Percentiles rank a stretch among this genome's conserved stretches.
Conservation (phyloP, 2,888 invertebrate genomes). For the Ophion ventricosus region DNA sequence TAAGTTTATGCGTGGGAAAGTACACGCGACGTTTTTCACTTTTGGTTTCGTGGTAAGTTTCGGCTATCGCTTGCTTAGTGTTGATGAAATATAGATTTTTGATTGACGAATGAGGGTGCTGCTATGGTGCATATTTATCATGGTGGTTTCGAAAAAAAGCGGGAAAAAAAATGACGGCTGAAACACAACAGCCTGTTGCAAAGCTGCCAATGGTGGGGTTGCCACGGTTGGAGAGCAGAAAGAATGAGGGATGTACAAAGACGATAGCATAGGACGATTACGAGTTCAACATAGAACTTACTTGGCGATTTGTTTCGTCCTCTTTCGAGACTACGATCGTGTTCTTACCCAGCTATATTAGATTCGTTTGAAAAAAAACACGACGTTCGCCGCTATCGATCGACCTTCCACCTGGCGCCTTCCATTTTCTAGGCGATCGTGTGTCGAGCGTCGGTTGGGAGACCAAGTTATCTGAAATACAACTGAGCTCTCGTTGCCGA, state of each 20-base stretch:
- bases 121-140: too few relatives aligned
- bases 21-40: too few relatives aligned
- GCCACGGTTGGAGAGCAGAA: not conserved
- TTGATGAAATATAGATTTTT: too few relatives aligned
- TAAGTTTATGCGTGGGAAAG: too few relatives aligned
- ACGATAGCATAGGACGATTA: not conserved
- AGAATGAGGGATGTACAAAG: not conserved
- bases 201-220: not conserved
- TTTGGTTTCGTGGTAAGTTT: too few relatives aligned
- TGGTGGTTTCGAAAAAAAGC: too few relatives aligned
- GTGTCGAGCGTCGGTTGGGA: not conserved
- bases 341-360: constrained; percentile 69
- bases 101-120: too few relatives aligned
- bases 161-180: too few relatives aligned
- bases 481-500: not conserved
- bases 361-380: constrained; percentile 74
- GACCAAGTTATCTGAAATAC: not conserved
- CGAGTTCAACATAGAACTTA: not conserved
- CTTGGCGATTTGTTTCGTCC: constrained; percentile 21
- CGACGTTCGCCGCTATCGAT: constrained; percentile 66
- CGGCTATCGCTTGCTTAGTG: too few relatives aligned
- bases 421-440: not conserved
- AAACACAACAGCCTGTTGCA: too few relatives aligned
- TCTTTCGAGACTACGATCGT: constrained; percentile 11
- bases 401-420: constrained; percentile 44